These are phyloP conservation scores for Lacanobia oleracea DNA, from an alignment of 2,888 invertebrate species.

Conservation along the genomic window DNA sequence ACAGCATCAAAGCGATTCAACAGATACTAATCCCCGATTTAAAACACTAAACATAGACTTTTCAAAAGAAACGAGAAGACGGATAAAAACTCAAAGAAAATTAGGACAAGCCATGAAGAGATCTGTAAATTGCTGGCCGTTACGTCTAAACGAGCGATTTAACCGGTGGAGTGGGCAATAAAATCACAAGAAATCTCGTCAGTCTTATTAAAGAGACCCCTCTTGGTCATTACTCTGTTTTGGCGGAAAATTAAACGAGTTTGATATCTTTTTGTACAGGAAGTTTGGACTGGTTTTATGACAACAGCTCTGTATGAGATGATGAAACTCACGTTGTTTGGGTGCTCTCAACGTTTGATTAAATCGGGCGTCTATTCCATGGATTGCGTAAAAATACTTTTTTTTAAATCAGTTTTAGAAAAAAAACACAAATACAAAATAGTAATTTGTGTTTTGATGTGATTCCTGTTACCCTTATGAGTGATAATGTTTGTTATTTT, in stretches of 20 bases:
- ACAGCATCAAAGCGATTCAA: neutral
- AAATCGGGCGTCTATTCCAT: constrained; percentile 58
- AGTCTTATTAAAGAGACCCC: constrained; percentile 79
- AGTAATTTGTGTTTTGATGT: too few relatives aligned
- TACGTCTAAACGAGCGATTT: constrained; percentile 81
- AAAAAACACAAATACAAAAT: too few relatives aligned
- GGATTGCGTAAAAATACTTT: too few relatives aligned
- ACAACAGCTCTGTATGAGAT: constrained; percentile 63
- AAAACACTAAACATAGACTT: constrained; percentile 43
- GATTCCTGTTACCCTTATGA: too few relatives aligned
- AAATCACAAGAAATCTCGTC: constrained; percentile 80
- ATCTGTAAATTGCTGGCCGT: constrained; percentile 81
- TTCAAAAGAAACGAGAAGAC: constrained; percentile 42
- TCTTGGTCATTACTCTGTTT: constrained; percentile 80
- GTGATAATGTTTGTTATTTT: too few relatives aligned
- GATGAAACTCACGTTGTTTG: constrained; percentile 58
- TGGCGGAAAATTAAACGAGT: constrained; percentile 82
- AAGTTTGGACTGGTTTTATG: constrained; percentile 68
- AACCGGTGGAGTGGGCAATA: constrained; percentile 79
- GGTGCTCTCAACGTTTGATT: constrained; percentile 60
- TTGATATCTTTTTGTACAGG: constrained; percentile 71
- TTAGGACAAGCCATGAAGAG: constrained; percentile 76
- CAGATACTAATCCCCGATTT: constrained; percentile 19
- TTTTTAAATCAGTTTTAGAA: too few relatives aligned
- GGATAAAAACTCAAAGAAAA: constrained; percentile 76